Evolutionary conservation across 2,797 vertebrate species (phyloP), one percentile per base, ranked within the genome.

Genomic region (Varecia variegata): DNA sequence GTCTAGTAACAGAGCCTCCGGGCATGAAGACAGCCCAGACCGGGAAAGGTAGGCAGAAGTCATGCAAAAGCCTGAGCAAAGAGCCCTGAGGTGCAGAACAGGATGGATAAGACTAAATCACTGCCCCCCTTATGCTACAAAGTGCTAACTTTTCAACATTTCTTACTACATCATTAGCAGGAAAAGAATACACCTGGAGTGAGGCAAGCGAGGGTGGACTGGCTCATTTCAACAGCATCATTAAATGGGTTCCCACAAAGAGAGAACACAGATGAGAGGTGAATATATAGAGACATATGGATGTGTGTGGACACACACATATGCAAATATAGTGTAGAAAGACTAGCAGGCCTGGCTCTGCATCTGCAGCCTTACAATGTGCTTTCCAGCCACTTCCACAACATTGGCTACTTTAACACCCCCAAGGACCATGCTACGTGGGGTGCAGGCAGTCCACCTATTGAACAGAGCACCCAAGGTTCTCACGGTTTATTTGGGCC

Each of bases 131-230:
- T 77, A 68, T 18, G 54, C 54, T 58, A 5, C 40, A 88, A 85
- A 83, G 58, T 54, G 45, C n/a, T 54, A 82, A 70, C 11, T 95
- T 96, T 62, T 65, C 54, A 90, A 68, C 50, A 32, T 84, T 94
- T 93, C 52, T 88, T 93, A 27, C 67, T 89, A 92, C 2, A 76
- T n/a, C 20, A n/a, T 25, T 20, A 54, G 58, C 18, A 71, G 47
- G 65, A 58, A 94, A 93, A 88, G 32, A 95, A 21, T 38, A 74
- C 3, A 56, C 47, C 27, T 77, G n/a, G 83, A 56, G 20, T 45
- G 40, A 92, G 62, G 89, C 32, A 93, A 86, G 83, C 56, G 35
- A 81, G 90, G 86, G 67, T 35, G 45, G n/a, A 88, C 56, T 30
- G 80, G 73, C 32, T 87, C 52, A 62, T 71, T 67, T 71, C n/a